Conservation (phyloP, 1,140 invertebrate species). For the Bombus ignitus region DNA sequence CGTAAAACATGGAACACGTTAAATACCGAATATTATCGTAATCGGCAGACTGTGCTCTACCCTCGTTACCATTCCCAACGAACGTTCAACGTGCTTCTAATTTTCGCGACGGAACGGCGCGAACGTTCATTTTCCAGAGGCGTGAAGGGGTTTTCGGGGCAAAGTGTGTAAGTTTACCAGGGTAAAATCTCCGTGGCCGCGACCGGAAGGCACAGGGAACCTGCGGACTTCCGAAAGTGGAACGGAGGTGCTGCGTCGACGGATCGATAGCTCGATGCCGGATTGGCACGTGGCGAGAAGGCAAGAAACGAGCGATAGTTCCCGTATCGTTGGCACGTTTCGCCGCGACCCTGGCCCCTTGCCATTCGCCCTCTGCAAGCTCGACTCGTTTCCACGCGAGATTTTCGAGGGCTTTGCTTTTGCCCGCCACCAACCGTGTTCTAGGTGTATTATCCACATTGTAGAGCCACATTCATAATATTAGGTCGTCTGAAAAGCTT, state of each 20-base stretch:
- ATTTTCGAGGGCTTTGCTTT: conserved; percentile 7
- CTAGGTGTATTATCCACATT: no score
- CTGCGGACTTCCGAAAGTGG: conserved; percentile 18
- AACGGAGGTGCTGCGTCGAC: conserved; percentile 34
- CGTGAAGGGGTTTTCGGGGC: no score
- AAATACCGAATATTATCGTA: background rate
- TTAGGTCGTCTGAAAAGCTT: no score
- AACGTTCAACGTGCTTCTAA: no score
- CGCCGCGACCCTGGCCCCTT: conserved; percentile 43
- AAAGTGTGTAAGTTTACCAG: no score
- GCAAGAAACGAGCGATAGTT: conserved; percentile 50
- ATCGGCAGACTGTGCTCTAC: background rate
- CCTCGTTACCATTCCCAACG: background rate
- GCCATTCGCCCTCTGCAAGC: conserved; percentile 38
- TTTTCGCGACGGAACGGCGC: no score
- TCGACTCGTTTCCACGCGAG: background rate
- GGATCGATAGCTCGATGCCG: conserved; percentile 45
- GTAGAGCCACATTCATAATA: no score
- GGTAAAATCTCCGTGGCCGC: background rate
- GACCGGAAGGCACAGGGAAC: background rate
- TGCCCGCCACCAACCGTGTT: background rate
- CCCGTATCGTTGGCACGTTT: conserved; percentile 44
- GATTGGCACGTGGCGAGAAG: conserved; percentile 46
- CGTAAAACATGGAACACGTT: background rate
- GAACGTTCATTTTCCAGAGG: no score